Conservation (phyloP, 2,113 vertebrate species). For the Nannospalax galili region DNA sequence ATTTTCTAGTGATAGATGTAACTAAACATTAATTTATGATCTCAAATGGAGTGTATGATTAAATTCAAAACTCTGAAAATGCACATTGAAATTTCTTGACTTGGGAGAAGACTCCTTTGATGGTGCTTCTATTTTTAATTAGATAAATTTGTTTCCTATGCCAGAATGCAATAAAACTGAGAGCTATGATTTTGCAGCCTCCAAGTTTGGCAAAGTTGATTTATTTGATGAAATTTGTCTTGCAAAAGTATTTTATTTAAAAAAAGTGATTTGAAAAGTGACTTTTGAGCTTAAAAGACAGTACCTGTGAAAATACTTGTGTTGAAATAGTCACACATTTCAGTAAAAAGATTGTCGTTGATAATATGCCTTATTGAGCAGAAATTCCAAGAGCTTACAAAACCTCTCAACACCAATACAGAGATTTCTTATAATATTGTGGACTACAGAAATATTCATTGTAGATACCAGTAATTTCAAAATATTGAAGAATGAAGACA, state of each 20-base stretch:
- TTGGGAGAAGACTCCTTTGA: conserved; percentile 53
- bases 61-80: conserved; percentile 64
- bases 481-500: not conserved
- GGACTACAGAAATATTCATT: not conserved
- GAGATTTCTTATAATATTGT: conserved; percentile 18
- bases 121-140: conserved; percentile 61
- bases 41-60: conserved; percentile 40
- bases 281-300: not conserved
- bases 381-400: not conserved
- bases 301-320: conserved; percentile 44
- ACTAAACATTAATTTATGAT: conserved; percentile 26
- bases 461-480: not conserved
- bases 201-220: conserved; percentile 40
- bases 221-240: conserved; percentile 43
- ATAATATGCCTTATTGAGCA: not conserved
- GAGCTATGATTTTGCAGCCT: conserved; percentile 34
- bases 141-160: conserved; percentile 59
- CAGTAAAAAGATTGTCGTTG: not conserved
- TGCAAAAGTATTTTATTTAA: conserved; percentile 55
- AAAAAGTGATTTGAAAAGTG: conserved; percentile 1
- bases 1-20: conserved; percentile 21
- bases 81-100: conserved; percentile 50
- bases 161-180: conserved; percentile 52
- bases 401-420: not conserved
- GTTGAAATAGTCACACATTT: conserved; percentile 34